Percentiles rank a stretch among this genome's conserved stretches.
phyloP scores from a whole-genome alignment of 2,113 vertebrate species.

The Calyptommatus sinebrachiatus region DNA sequence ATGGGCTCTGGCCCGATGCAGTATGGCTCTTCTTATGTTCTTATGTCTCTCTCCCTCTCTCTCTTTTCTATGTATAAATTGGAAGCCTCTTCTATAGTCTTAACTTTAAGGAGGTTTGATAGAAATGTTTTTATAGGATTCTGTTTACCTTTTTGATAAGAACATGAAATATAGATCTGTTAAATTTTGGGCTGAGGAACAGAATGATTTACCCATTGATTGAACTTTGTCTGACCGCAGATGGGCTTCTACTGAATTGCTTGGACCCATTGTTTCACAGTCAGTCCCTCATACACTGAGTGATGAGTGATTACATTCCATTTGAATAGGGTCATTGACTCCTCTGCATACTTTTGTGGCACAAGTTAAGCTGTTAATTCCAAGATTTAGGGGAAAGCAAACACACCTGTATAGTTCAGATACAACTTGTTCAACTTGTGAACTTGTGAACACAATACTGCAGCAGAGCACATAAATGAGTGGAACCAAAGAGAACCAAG shows the following conservation, averaged over 20 bases:
- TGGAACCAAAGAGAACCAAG: no score
- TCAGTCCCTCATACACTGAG: neutral
- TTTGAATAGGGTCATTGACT: neutral
- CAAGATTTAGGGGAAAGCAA: neutral
- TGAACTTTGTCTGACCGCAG: conserved; percentile 21
- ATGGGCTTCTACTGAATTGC: neutral
- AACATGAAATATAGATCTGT: neutral
- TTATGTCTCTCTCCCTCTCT: no score
- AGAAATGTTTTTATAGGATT: neutral
- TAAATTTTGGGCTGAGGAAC: neutral
- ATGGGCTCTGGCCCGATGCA: no score
- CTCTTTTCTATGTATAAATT: no score
- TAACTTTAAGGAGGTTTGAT: neutral
- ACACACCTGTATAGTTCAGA: neutral
- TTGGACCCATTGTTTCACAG: neutral
- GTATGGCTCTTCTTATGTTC: no score
- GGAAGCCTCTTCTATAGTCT: no score
- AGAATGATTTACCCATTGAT: neutral
- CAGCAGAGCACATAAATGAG: neutral
- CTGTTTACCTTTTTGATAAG: neutral
- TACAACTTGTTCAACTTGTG: neutral
- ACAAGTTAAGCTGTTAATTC: neutral
- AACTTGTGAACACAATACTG: conserved; percentile 6
- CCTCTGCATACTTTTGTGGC: neutral
- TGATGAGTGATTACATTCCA: conserved; percentile 26